Percentiles rank a stretch among this genome's conserved stretches.
Evolutionary conservation across 2,797 vertebrate genomes (phyloP).

Genomic region (Cyclura pinguis): DNA sequence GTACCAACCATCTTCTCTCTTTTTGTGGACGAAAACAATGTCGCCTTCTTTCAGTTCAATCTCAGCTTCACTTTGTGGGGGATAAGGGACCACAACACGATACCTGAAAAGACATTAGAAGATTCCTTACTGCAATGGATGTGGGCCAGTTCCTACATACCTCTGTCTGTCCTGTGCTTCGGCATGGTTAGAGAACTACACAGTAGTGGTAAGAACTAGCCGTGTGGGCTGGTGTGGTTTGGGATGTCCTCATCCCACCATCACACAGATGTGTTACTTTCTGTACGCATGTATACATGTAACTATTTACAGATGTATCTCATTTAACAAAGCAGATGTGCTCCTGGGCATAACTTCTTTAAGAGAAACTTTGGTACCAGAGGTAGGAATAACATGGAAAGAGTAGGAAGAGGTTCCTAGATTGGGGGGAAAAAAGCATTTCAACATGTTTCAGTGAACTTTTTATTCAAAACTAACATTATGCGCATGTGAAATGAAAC

Average conservation of each 20-base stretch:
- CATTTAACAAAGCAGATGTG: no score
- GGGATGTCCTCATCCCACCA: not conserved
- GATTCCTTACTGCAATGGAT: not conserved
- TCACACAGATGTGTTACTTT: not conserved
- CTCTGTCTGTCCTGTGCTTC: no score
- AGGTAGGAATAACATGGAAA: no score
- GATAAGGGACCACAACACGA: constrained; percentile 85
- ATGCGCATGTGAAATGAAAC: no score
- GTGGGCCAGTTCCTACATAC: not conserved
- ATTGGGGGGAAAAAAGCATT: no score
- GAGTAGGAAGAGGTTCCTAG: no score
- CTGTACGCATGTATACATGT: not conserved
- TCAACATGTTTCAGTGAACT: no score
- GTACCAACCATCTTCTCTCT: constrained; percentile 87
- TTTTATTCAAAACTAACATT: no score
- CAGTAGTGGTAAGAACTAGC: not conserved
- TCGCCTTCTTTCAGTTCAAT: constrained; percentile 87
- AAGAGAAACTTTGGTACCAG: no score
- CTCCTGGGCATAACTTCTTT: no score
- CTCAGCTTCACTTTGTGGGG: constrained; percentile 85
- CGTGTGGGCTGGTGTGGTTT: no score
- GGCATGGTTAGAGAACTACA: not conserved
- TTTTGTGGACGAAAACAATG: constrained; percentile 87
- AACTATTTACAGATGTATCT: no score
- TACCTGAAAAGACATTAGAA: constrained; percentile 75